These are phyloP conservation scores for Gastrophysa polygoni DNA, from an alignment of 2,888 invertebrate genomes.

Conservation along the genomic window DNA sequence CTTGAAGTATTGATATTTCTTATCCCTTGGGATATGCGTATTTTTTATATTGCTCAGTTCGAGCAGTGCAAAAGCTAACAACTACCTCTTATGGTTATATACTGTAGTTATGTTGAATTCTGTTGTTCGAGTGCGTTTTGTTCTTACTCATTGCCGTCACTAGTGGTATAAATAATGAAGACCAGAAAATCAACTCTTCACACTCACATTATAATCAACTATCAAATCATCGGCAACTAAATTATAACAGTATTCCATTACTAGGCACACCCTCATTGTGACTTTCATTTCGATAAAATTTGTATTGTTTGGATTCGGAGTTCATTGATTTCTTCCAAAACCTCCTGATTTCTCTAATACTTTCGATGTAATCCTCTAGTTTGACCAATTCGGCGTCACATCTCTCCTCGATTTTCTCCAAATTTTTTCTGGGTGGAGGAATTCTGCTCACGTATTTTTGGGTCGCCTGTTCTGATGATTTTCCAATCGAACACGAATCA, in stretches of 20 bases:
- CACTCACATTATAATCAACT: not conserved
- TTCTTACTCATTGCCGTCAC: too few relatives aligned
- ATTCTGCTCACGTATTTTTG: not conserved
- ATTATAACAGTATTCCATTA: not conserved
- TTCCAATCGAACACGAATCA: not conserved
- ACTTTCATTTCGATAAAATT: not conserved
- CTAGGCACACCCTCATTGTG: not conserved
- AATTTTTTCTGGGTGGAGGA: not conserved
- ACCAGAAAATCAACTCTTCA: too few relatives aligned
- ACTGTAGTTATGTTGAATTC: too few relatives aligned
- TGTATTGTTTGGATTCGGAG: not conserved
- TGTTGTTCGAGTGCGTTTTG: too few relatives aligned
- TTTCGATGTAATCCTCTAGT: not conserved
- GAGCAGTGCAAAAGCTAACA: too few relatives aligned
- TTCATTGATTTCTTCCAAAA: not conserved
- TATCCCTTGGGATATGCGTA: too few relatives aligned
- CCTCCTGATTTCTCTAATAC: slow-evolving; percentile 2
- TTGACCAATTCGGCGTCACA: not conserved
- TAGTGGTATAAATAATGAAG: too few relatives aligned
- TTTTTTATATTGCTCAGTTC: too few relatives aligned
- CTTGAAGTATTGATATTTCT: too few relatives aligned
- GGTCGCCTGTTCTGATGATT: not conserved
- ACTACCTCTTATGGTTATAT: too few relatives aligned
- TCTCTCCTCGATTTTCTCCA: slow-evolving; percentile 1
- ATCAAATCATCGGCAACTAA: not conserved